Evolutionary conservation across 2,888 invertebrate species (phyloP).

Genomic region (Rosalia funebris): DNA sequence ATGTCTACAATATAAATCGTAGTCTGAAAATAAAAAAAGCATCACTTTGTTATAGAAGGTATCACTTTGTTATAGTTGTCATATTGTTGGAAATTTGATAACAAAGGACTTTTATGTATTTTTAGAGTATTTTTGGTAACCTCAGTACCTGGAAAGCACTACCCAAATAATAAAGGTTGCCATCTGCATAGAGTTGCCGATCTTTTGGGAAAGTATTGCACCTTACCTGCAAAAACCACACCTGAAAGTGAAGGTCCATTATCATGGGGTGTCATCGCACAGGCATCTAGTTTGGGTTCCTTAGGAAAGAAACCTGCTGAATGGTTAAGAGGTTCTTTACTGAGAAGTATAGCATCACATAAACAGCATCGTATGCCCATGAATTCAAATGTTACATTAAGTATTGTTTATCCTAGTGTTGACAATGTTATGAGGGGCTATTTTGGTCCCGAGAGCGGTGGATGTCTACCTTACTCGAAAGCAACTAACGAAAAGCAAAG

Average conservation of each 20-base stretch:
- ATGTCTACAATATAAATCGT: no score
- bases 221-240: slow-evolving; percentile 58
- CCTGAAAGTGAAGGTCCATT: slow-evolving; percentile 59
- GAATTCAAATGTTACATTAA: slow-evolving; percentile 69
- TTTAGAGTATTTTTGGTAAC: slow-evolving; percentile 85
- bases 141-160: slow-evolving; percentile 86
- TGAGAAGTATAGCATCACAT: slow-evolving; percentile 70
- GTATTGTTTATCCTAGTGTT: slow-evolving; percentile 76
- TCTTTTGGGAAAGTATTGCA: slow-evolving; percentile 74
- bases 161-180: slow-evolving; percentile 51
- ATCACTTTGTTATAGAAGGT: no score
- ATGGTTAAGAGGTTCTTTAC: slow-evolving; percentile 84
- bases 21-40: no score
- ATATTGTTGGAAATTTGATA: no score
- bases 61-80: no score
- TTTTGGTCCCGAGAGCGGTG: slow-evolving; percentile 86
- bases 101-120: no score
- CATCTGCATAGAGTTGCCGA: slow-evolving; percentile 70
- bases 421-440: slow-evolving; percentile 87
- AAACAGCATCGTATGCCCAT: slow-evolving; percentile 67
- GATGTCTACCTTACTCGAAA: slow-evolving; percentile 84
- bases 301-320: slow-evolving; percentile 66
- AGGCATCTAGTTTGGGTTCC: slow-evolving; percentile 90
- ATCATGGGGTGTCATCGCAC: slow-evolving; percentile 73
- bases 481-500: slow-evolving; percentile 81